A percentile compares a stretch with the other conserved stretches of the same genome.
phyloP scores from a whole-genome alignment of 2,797 vertebrate species.

The Chloroceryle inda region DNA sequence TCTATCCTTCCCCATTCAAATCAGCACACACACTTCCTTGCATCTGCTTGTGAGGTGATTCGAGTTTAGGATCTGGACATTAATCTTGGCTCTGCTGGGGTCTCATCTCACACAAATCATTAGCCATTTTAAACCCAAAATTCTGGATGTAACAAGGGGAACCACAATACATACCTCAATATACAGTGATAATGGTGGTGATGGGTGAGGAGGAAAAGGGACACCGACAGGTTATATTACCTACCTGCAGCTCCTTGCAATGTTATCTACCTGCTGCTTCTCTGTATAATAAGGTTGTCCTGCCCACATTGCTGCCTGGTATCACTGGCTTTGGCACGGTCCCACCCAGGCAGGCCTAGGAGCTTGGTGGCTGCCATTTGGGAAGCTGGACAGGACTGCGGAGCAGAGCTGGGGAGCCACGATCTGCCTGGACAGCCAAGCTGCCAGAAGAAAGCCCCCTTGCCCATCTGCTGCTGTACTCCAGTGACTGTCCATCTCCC shows the following conservation, averaged over 20 bases:
- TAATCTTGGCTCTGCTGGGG: neutral
- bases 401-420: neutral
- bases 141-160: neutral
- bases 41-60: neutral
- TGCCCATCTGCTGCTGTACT: accelerated
- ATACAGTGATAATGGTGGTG: too few relatives aligned
- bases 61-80: neutral
- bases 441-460: neutral
- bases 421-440: neutral
- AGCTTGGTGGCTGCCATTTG: neutral
- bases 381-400: neutral
- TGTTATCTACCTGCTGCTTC: neutral
- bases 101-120: neutral
- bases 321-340: neutral
- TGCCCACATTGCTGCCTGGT: accelerated
- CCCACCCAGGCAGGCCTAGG: neutral
- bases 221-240: neutral
- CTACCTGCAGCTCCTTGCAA: neutral
- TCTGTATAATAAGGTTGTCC: neutral
- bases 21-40: neutral
- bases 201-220: neutral
- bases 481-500: neutral
- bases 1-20: neutral
- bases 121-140: neutral
- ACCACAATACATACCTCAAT: neutral